phyloP scores from a whole-genome alignment of 2,888 invertebrate genomes.

The Rhogogaster chlorosoma region DNA sequence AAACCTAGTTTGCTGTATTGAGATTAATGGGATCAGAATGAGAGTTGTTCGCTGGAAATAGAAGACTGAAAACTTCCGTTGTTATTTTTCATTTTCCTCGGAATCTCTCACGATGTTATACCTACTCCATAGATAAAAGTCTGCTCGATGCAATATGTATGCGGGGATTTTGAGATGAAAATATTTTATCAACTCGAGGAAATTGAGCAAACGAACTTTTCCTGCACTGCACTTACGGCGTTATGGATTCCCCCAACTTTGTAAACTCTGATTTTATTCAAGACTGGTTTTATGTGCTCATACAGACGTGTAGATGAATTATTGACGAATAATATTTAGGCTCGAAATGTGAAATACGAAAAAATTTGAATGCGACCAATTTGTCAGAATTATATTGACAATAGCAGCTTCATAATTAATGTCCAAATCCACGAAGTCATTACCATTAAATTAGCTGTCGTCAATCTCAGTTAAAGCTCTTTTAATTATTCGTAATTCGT shows the following conservation, averaged over 20 bases:
- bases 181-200: background rate
- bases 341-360: background rate
- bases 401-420: background rate
- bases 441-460: background rate
- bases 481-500: background rate
- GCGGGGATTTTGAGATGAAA: background rate
- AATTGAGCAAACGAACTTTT: background rate
- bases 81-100: background rate
- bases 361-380: background rate
- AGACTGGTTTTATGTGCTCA: background rate
- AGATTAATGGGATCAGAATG: background rate
- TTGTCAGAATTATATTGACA: background rate
- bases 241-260: background rate
- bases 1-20: background rate
- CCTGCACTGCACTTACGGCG: background rate
- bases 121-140: background rate
- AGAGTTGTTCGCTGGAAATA: background rate
- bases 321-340: background rate
- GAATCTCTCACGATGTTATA: background rate
- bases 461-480: background rate
- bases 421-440: background rate
- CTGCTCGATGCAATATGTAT: background rate
- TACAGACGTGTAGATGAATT: background rate
- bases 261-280: background rate
- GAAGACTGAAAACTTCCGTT: background rate